Evolutionary conservation across 2,113 vertebrate genomes (phyloP).

Genomic region (Ageneiosus marmoratus): DNA sequence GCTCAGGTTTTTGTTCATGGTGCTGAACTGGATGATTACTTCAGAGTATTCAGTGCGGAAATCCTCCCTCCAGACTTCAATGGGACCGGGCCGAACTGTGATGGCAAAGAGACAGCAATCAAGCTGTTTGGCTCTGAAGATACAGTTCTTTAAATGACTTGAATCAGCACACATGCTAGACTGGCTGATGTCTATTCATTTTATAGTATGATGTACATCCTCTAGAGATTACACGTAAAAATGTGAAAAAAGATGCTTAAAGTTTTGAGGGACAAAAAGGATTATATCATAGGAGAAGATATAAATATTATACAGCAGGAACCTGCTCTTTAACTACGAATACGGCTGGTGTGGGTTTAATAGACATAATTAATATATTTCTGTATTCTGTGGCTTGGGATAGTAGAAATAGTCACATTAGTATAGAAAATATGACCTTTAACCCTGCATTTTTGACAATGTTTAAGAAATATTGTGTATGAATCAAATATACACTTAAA

Average conservation of each 20-base stretch:
- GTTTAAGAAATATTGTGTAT: neutral
- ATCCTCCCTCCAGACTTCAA: constrained; percentile 89
- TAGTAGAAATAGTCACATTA: neutral
- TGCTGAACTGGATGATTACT: constrained; percentile 85
- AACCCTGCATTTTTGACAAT: neutral
- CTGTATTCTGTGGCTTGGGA: too few species aligned
- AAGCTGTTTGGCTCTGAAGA: constrained; percentile 90
- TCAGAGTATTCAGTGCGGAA: constrained; percentile 83
- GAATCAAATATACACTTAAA: neutral
- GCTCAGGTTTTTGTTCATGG: constrained; percentile 89
- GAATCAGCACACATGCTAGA: neutral
- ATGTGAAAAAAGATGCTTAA: neutral
- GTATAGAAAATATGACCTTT: neutral
- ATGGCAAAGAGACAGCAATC: constrained; percentile 78
- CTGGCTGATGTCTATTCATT: neutral
- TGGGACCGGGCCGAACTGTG: constrained; percentile 80
- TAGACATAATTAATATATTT: too few species aligned
- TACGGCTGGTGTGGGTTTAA: neutral
- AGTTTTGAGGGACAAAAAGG: neutral
- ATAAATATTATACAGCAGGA: neutral
- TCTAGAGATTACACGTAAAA: too few species aligned
- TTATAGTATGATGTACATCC: neutral
- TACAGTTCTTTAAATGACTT: constrained; percentile 80
- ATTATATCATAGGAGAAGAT: neutral
- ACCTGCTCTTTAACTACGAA: neutral